Conservation (phyloP, 2,113 vertebrate species). For the Eudyptes chrysolophus region DNA sequence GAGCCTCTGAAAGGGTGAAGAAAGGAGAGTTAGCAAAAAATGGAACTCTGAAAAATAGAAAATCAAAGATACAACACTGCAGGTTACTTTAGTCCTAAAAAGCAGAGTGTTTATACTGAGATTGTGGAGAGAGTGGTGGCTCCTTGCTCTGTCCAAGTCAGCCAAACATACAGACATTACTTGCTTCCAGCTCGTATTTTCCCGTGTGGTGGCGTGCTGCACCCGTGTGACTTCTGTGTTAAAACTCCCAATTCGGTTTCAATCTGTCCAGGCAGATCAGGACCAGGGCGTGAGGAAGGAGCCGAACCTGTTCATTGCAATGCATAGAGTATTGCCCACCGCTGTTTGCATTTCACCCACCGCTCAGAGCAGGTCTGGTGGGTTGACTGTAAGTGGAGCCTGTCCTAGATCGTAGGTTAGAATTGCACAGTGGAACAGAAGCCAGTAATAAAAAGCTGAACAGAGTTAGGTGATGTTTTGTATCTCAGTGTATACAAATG, state of each 20-base stretch:
- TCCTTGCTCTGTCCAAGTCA: neutral
- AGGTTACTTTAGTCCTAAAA: neutral
- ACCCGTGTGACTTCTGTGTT: rapidly evolving
- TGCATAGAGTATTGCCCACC: neutral
- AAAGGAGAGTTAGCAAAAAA: neutral
- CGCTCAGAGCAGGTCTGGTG: neutral
- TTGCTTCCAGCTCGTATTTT: rapidly evolving
- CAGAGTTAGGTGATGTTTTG: neutral
- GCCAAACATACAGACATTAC: neutral
- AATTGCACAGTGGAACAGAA: neutral
- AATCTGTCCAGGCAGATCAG: neutral
- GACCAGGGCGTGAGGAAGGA: neutral
- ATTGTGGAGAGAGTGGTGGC: neutral
- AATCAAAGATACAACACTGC: neutral
- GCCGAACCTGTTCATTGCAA: neutral
- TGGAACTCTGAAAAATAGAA: neutral
- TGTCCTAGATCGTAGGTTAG: neutral
- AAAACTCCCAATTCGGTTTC: neutral
- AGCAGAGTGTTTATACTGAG: neutral
- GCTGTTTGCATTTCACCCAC: neutral
- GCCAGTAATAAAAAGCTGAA: neutral
- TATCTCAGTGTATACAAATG: neutral
- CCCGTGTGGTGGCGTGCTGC: neutral
- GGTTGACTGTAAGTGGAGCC: neutral
- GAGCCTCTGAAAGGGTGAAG: neutral